Evolutionary conservation across 2,888 invertebrate species (phyloP).

Genomic region (Dolomedes plantarius): DNA sequence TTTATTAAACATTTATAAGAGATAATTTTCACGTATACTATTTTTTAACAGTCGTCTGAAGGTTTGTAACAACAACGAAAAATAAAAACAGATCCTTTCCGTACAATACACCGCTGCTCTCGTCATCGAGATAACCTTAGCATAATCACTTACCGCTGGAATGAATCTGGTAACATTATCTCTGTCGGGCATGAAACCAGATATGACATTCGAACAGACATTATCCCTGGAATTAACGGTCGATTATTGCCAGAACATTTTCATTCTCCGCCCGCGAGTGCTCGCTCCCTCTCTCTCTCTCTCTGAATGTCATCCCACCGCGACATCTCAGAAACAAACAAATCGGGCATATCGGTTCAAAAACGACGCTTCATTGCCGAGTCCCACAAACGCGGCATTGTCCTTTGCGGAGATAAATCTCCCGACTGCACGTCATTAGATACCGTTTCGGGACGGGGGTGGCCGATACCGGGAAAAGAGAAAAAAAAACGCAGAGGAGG

Average conservation of each 20-base stretch:
- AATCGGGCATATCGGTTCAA: not conserved
- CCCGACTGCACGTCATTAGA: not conserved
- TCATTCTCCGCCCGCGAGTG: not conserved
- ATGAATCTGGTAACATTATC: no score
- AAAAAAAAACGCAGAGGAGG: no score
- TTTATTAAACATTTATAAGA: no score
- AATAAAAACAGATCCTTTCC: no score
- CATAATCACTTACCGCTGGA: no score
- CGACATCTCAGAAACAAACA: not conserved
- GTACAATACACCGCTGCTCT: no score
- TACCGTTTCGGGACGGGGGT: not conserved
- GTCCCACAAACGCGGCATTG: not conserved
- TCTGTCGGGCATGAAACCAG: no score
- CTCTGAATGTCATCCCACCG: no score
- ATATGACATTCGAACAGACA: not conserved
- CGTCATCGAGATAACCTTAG: no score
- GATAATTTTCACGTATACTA: no score
- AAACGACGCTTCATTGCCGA: not conserved
- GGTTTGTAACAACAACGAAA: no score
- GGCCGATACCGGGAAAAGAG: not conserved
- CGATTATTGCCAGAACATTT: conserved; percentile 27
- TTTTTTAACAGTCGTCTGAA: no score
- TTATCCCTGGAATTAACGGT: conserved; percentile 48
- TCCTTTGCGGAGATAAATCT: not conserved
- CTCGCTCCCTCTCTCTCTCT: conserved; percentile 34